A percentile compares a stretch with the other conserved stretches of the same genome.
Conservation (phyloP, 2,888 invertebrate species). For the Rhagonycha lutea region DNA sequence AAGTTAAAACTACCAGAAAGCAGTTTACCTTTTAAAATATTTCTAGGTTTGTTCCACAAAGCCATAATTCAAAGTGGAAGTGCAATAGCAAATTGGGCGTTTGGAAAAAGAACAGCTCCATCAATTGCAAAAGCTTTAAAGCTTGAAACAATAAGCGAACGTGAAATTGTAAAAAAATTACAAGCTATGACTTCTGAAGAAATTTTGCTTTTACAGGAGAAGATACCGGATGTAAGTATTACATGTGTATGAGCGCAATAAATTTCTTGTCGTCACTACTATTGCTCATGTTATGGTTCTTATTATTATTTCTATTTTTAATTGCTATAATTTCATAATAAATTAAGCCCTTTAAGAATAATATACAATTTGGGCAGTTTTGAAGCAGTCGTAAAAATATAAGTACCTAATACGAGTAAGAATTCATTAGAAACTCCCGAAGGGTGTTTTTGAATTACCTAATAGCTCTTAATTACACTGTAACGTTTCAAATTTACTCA, state of each 20-base stretch:
- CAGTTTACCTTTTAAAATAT: background rate
- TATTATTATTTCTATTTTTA: too few relatives aligned
- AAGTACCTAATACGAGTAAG: too few relatives aligned
- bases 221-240: conserved; percentile 11
- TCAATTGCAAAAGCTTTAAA: conserved; percentile 11
- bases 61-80: conserved; percentile 44
- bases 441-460: too few relatives aligned
- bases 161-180: conserved; percentile 12
- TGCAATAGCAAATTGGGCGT: conserved; percentile 36
- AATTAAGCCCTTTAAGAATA: too few relatives aligned
- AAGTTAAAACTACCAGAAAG: background rate
- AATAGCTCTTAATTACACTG: too few relatives aligned
- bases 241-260: too few relatives aligned
- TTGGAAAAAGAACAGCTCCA: conserved; percentile 19
- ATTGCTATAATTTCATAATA: too few relatives aligned
- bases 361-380: too few relatives aligned
- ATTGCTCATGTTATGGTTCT: too few relatives aligned
- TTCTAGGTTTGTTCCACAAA: conserved; percentile 18
- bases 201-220: conserved; percentile 1
- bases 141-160: background rate
- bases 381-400: too few relatives aligned
- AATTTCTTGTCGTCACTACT: too few relatives aligned
- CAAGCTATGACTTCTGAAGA: conserved; percentile 1
- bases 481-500: too few relatives aligned
- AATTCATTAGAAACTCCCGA: background rate